phyloP scores from a whole-genome alignment of 1,140 invertebrate species.

The Drosophila nannoptera region DNA sequence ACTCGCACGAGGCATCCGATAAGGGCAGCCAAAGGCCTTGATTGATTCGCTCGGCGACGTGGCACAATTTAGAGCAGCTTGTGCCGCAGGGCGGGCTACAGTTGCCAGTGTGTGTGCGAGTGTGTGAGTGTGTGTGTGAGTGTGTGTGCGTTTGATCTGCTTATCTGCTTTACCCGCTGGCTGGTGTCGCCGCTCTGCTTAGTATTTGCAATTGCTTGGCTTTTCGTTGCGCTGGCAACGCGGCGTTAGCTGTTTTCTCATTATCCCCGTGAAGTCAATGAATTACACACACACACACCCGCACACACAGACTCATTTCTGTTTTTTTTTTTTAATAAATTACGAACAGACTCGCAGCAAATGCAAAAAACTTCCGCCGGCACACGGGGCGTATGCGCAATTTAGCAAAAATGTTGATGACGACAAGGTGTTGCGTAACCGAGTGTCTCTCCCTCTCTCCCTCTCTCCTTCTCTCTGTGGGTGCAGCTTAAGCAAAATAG shows the following conservation, averaged over 20 bases:
- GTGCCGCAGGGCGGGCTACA: conserved; percentile 3
- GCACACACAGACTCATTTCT: conserved; percentile 7
- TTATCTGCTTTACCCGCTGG: background rate
- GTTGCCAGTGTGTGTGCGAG: background rate
- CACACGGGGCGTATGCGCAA: conserved; percentile 63
- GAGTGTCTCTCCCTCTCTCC: background rate
- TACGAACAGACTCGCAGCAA: conserved; percentile 49
- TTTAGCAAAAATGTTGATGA: conserved; percentile 48
- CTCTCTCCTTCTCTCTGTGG: background rate
- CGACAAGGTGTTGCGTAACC: conserved; percentile 37
- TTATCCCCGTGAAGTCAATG: conserved; percentile 56
- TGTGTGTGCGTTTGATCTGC: conserved; percentile 10
- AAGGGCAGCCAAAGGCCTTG: conserved; percentile 55
- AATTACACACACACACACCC: conserved; percentile 32
- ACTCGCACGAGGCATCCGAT: conserved; percentile 1
- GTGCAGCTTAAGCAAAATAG: conserved; percentile 10
- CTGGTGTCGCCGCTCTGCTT: conserved; percentile 17
- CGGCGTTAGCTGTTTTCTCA: conserved; percentile 59
- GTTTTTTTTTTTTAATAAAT: conserved; percentile 54
- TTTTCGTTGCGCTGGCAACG: conserved; percentile 29
- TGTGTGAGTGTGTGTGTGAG: background rate
- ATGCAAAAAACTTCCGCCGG: conserved; percentile 10
- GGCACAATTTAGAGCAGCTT: conserved; percentile 48
- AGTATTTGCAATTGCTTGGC: conserved; percentile 34
- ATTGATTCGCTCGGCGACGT: conserved; percentile 50